A percentile compares a stretch with the other conserved stretches of the same genome.
phyloP scores from a whole-genome alignment of 2,797 vertebrate species.

The Dipus sagitta region DNA sequence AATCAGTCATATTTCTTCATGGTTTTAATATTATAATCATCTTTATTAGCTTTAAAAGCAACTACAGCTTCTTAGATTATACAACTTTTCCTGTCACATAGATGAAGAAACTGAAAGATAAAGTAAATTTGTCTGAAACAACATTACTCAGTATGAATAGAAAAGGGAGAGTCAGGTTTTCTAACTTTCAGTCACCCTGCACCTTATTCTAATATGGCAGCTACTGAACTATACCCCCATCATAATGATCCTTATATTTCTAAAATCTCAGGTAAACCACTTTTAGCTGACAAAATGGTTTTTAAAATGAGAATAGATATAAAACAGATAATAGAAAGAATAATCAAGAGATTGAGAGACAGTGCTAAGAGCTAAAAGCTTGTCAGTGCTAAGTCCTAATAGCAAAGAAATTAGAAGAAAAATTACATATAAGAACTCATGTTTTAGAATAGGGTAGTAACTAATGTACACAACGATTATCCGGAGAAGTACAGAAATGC shows the following conservation, averaged over 20 bases:
- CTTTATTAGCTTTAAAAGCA: conserved; percentile 51
- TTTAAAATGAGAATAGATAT: conserved; percentile 8
- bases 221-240: not conserved
- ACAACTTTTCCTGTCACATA: conserved; percentile 20
- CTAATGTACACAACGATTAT: not conserved
- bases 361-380: not conserved
- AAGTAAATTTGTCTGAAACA: not conserved
- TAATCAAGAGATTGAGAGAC: not conserved
- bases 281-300: conserved; percentile 24
- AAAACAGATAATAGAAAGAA: conserved; percentile 39
- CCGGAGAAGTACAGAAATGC: not conserved
- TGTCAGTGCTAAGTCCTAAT: not conserved
- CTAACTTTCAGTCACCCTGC: not conserved
- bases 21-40: not conserved
- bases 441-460: not conserved
- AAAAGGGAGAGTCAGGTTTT: not conserved
- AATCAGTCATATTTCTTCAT: conserved; percentile 13
- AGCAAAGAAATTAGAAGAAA: not conserved
- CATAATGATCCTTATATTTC: not conserved
- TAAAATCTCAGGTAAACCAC: conserved; percentile 45
- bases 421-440: not conserved
- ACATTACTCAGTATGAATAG: not conserved
- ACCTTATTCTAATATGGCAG: conserved; percentile 44
- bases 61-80: conserved; percentile 3
- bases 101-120: not conserved